Conservation (phyloP, 2,113 vertebrate species). For the Mesoclemmys tuberculata region DNA sequence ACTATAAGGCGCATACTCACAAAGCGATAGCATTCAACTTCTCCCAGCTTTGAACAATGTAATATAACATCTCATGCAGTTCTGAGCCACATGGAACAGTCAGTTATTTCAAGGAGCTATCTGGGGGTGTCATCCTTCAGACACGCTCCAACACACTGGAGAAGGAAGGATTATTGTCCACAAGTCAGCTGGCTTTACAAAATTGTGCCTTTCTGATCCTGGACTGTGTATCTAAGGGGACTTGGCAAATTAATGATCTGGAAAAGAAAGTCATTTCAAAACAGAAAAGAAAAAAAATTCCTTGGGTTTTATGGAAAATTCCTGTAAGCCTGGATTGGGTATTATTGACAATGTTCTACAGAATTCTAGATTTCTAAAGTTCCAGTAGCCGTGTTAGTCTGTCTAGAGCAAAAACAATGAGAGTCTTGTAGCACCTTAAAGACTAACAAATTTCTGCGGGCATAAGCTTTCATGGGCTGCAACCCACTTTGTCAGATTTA, state of each 20-base stretch:
- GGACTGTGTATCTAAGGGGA: neutral
- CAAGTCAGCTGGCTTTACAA: neutral
- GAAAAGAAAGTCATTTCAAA: neutral
- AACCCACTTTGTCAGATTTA: too few relatives aligned
- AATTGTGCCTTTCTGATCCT: accelerated
- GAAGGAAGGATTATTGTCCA: neutral
- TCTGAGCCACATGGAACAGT: neutral
- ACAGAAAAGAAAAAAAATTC: neutral
- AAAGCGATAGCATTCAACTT: neutral
- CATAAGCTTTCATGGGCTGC: too few relatives aligned
- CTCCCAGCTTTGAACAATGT: neutral
- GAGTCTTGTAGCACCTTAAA: too few relatives aligned
- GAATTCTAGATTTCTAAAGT: too few relatives aligned
- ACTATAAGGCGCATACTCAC: neutral
- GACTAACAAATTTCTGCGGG: too few relatives aligned
- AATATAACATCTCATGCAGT: neutral
- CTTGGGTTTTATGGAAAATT: neutral
- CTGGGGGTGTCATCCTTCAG: neutral
- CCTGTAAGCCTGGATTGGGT: neutral
- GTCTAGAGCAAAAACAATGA: too few relatives aligned
- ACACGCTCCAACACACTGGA: neutral
- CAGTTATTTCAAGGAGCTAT: neutral
- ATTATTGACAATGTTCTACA: neutral
- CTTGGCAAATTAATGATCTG: neutral
- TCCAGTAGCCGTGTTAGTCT: too few relatives aligned